Evolutionary conservation across 2,113 vertebrate species (phyloP).

Genomic region (Passer domesticus): DNA sequence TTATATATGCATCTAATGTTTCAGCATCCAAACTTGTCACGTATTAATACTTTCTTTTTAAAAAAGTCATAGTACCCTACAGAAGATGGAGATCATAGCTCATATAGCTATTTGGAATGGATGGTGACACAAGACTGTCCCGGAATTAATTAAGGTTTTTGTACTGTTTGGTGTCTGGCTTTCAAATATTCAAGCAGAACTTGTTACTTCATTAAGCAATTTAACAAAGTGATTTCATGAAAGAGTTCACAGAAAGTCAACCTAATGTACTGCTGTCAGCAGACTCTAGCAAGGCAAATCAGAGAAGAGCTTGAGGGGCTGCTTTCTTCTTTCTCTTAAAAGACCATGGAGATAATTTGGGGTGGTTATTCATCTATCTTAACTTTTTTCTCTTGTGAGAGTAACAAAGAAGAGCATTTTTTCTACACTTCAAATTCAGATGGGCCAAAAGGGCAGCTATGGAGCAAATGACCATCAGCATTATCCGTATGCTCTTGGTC

Average conservation of each 20-base stretch:
- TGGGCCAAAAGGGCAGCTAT: neutral
- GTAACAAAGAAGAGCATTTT: neutral
- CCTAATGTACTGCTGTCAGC: neutral
- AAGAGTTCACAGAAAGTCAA: neutral
- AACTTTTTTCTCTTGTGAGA: neutral
- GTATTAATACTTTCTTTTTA: neutral
- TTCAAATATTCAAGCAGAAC: neutral
- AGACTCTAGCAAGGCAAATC: neutral
- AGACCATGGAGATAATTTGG: neutral
- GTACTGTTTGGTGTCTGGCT: neutral
- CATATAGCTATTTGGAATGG: neutral
- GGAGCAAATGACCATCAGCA: neutral
- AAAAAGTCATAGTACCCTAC: neutral
- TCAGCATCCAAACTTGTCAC: neutral
- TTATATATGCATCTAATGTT: neutral
- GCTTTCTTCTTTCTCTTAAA: neutral
- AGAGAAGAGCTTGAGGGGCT: neutral
- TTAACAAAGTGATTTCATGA: neutral
- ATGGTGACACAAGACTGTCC: neutral
- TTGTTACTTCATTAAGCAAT: neutral
- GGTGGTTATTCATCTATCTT: neutral
- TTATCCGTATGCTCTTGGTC: neutral
- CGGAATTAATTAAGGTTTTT: neutral
- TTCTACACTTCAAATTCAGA: neutral
- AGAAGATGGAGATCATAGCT: neutral